Conservation (phyloP, 2,888 invertebrate genomes). For the Gastrophysa polygoni region DNA sequence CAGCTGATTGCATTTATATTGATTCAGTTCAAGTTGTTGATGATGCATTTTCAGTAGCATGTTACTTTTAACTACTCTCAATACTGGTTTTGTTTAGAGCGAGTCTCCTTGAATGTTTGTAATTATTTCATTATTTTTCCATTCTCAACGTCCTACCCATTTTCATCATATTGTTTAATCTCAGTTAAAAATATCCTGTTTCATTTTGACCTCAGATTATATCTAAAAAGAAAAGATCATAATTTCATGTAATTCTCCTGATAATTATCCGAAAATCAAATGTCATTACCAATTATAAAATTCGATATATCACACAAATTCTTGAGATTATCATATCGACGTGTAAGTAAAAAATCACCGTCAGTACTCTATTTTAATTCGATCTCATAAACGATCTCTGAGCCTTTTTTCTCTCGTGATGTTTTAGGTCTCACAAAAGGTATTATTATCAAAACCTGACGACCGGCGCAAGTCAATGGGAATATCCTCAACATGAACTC, state of each 20-base stretch:
- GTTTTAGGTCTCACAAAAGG: slow-evolving; percentile 68
- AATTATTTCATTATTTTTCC: no score
- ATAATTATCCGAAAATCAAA: no score
- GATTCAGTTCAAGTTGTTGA: no score
- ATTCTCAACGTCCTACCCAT: not conserved
- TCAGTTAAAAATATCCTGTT: not conserved
- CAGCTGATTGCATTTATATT: no score
- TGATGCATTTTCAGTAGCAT: no score
- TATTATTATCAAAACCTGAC: slow-evolving; percentile 70
- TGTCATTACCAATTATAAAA: no score
- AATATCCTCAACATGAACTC: slow-evolving; percentile 63
- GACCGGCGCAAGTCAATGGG: slow-evolving; percentile 69
- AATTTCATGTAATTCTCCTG: no score
- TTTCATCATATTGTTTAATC: not conserved
- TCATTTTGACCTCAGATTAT: not conserved
- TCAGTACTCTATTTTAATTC: not conserved
- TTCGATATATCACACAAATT: not conserved
- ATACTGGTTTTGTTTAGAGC: no score
- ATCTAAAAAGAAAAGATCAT: no score
- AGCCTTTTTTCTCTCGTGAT: slow-evolving; percentile 33
- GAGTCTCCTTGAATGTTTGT: no score
- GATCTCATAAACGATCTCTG: not conserved
- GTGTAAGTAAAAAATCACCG: not conserved
- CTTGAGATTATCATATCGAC: not conserved
- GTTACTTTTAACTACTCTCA: no score